Base-by-base conservation (phyloP, 2,113 vertebrate genomes). In the Podarcis cretensis region DNA sequence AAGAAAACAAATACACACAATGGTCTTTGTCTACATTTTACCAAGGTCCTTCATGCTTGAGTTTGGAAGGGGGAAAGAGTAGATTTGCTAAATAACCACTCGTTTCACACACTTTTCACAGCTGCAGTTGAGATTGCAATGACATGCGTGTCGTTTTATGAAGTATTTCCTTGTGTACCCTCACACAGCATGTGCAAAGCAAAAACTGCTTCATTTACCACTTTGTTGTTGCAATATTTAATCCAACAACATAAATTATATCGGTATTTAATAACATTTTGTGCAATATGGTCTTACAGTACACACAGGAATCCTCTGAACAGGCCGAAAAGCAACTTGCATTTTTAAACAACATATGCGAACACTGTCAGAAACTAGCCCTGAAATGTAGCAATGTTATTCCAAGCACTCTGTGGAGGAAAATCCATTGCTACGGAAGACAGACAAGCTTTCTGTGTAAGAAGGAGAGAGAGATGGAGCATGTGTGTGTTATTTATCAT, bases 121-220 rank as follows among this genome's bases (percentile, higher is more conserved):
- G 94, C 93, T 93, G 93, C 96, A 95, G 96, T 94, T 93, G 92
- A 96, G 90, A 94, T 93, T 94, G 90, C 93, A 95, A 94, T 96
- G 92, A 95, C 94, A 91, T 97, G 92, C 94, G 95, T 96, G 94
- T 96, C 94, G 93, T 96, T 96, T 97, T 95, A 92, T 90, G 92
- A 95, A 95, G 94, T 96, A 90, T 96, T 95, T 96, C 95, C 93
- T 96, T 94, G 93, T 95, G 94, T 96, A 94, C 93, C 90, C 94
- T 96, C 95, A 95, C 97, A 95, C 94, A 96, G 97, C 97, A 98
- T 97, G 97, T 97, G 95, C 96, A 95, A 96, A 96, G 95, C 94
- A 94, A 96, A 54, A 96, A 91, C 94, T 88, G 95, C 97, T 97
- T 96, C 95, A 95, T 95, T 94, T 96, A 95, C 91, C 95, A 95